Evolutionary conservation across 2,888 invertebrate genomes (phyloP), one percentile per base, ranked within the genome.

Genomic region (Formica aserva): DNA sequence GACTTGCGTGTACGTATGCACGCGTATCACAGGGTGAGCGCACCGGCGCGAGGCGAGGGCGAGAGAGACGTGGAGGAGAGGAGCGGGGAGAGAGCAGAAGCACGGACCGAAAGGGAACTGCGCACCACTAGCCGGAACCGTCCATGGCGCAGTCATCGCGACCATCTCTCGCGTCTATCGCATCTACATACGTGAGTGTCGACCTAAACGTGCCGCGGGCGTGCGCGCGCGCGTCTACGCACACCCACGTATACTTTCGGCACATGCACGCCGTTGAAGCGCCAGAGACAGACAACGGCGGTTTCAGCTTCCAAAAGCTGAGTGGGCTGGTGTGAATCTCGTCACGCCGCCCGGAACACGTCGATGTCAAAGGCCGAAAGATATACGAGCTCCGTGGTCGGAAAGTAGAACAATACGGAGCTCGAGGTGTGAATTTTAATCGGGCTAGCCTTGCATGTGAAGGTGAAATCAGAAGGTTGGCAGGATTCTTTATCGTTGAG

Each of bases 91-190:
- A 82, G 86, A 76, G 76, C 86, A 22, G 85, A 85, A 88, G 87
- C 87, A 90, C 90, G 82, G 87, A 87, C 92, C 87, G 86, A 93
- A 92, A 91, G 91, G 94, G 94, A 94, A 94, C 93, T 93, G 94
- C 94, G 94, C 94, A 94, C 94, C 94, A 94, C 94, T 93, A 94
- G 94, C 94, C 94, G 94, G 94, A 94, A 94, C 94, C 93, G 92
- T 93, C 92, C 93, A 93, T 93, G 93, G 89, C 87, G 93, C 93
- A 93, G 92, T 92, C 92, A 94, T 93, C 92, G 92, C 92, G 91
- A 93, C 93, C 93, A 94, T 94, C 93, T 94, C 92, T 91, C 89
- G 93, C 91, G 91, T 92, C 92, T 91, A 92, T 91, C 91, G 91
- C 91, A 93, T 93, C 92, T 93, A 93, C 93, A 92, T 92, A 92